These are phyloP conservation scores for Tenthredo livida DNA, from an alignment of 2,888 invertebrate species.

Conservation along the genomic window DNA sequence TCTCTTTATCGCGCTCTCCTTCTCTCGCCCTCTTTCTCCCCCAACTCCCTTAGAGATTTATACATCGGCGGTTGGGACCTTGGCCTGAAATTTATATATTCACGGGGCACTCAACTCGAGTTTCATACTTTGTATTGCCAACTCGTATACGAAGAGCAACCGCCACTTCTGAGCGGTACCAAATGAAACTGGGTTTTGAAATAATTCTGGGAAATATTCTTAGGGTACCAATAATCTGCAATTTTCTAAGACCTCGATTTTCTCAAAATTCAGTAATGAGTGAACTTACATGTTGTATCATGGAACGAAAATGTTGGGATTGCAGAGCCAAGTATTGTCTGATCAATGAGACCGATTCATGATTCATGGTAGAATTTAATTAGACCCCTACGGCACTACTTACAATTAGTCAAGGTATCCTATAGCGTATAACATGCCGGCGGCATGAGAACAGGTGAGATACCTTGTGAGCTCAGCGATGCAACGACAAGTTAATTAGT, in stretches of 20 bases:
- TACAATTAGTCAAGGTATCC: neutral
- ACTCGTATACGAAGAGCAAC: neutral
- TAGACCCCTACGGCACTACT: neutral
- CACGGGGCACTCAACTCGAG: slow-evolving; percentile 17
- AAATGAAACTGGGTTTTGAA: neutral
- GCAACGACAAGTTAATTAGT: slow-evolving; percentile 21
- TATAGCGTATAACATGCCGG: neutral
- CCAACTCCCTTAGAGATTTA: neutral
- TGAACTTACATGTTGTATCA: neutral
- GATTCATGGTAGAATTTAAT: neutral
- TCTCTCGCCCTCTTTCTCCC: neutral
- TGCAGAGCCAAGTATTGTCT: neutral
- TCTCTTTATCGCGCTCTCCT: neutral
- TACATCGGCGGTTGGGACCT: neutral
- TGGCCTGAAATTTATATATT: slow-evolving; percentile 21
- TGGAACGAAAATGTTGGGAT: neutral
- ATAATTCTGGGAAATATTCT: neutral
- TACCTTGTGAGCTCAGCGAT: neutral
- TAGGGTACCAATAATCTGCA: neutral
- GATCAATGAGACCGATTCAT: neutral
- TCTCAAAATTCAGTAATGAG: neutral
- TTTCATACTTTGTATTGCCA: neutral
- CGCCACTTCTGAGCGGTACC: neutral
- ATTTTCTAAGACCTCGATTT: neutral
- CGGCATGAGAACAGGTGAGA: neutral